These are phyloP conservation scores for Rhineura floridana DNA, from an alignment of 2,113 vertebrate genomes.

Conservation along the genomic window DNA sequence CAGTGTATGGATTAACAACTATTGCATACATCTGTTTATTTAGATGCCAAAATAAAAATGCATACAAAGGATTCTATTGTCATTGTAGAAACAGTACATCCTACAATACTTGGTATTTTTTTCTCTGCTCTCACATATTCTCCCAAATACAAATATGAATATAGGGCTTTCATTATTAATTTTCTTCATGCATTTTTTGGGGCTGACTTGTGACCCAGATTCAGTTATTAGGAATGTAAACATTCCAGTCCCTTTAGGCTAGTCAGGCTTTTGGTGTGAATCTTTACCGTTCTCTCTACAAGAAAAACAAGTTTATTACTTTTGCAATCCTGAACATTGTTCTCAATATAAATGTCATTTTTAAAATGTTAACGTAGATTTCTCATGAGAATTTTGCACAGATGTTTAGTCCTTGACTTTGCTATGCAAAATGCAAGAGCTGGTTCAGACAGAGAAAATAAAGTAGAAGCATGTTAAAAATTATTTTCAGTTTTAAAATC, in stretches of 20 bases:
- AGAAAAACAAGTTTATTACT: not conserved
- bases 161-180: not conserved
- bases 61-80: not conserved
- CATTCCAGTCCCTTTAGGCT: slow-evolving; percentile 3
- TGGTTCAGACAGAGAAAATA: not conserved
- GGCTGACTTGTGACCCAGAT: not conserved
- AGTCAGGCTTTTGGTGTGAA: not conserved
- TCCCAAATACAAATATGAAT: not conserved
- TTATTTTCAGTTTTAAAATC: not conserved
- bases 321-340: not conserved
- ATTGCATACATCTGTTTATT: not conserved
- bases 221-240: slow-evolving; percentile 9
- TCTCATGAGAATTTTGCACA: not conserved
- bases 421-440: not conserved
- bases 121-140: not conserved
- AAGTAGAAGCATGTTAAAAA: not conserved
- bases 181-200: not conserved
- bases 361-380: not conserved
- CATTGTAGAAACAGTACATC: not conserved
- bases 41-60: not conserved
- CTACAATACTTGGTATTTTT: not conserved
- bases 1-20: not conserved
- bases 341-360: not conserved
- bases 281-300: not conserved
- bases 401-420: not conserved